Base-by-base conservation (phyloP, 2,888 invertebrate genomes). In the Melanotus villosus region DNA sequence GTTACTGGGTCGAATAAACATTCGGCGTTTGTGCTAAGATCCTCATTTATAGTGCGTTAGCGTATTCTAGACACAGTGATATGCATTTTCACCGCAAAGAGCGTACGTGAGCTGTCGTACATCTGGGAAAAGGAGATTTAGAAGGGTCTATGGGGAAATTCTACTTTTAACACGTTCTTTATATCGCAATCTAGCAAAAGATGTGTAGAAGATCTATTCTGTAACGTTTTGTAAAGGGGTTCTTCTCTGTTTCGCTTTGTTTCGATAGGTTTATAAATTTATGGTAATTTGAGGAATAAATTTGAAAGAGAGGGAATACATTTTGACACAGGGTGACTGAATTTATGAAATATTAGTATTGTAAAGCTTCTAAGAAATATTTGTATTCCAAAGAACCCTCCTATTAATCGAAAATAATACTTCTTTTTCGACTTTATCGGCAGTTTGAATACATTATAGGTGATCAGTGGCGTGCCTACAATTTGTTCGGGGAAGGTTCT, bases 11-110 rank as follows among this genome's bases (percentile, higher is more conserved):
- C 43, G 19, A 19, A 19, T 43, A 43, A 43, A 43, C 19, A 43
- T n/a, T n/a, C n/a, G n/a, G n/a, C n/a, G n/a, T n/a, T 18, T 19
- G 18, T 19, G 19, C 43, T 43, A 19, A 43, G 43, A 43, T 43
- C 18, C 43, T 43, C 43, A 43, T 43, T 43, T 43, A 43, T 16
- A 43, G 43, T 43, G 18, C 19, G 43, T 43, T 43, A 19, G 43
- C 43, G 43, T 43, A 43, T 43, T 9, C 43, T 7, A 43, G 43
- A 43, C 43, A 43, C 18, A 43, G 10, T 43, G 43, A 43, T 43
- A 43, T 43, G 43, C 43, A 43, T n/a, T 43, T 43, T 43, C 43
- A 19, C 43, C 43, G 43, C 43, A 43, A 43, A 43, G 41, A 41
- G 43, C 7, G 43, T 43, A 43, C 43, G 43, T 43, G 43, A 43